Conservation (phyloP, 2,888 invertebrate genomes). For the Caenorhabditis sinica region DNA sequence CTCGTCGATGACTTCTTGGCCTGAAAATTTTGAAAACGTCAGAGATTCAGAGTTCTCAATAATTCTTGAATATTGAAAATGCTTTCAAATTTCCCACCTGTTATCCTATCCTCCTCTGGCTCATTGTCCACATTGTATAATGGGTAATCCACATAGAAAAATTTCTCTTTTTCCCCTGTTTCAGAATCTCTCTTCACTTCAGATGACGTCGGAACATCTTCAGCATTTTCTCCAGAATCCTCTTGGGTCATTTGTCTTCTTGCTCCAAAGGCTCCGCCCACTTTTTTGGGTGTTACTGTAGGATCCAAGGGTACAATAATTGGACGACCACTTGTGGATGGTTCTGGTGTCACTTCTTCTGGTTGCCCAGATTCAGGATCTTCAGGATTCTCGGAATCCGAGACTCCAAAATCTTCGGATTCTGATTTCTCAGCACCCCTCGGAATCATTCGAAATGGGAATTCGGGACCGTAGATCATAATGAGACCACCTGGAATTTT, state of each 20-base stretch:
- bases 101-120: conserved; percentile 9
- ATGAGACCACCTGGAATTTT: conserved; percentile 17
- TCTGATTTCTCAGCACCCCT: no score
- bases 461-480: conserved; percentile 7
- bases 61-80: no score
- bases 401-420: no score
- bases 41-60: no score
- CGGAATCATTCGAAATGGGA: conserved; percentile 27
- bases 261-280: no score
- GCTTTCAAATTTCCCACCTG: not conserved
- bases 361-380: no score
- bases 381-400: not conserved
- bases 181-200: no score
- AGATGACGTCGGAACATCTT: no score
- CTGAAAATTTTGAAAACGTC: conserved; percentile 3
- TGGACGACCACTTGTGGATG: no score
- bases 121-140: conserved; percentile 18
- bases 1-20: conserved; percentile 12
- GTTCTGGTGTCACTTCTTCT: no score
- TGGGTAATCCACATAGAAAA: conserved; percentile 24
- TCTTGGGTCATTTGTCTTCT: not conserved
- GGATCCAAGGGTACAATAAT: not conserved
- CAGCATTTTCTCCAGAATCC: no score
- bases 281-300: not conserved
- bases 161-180: conserved; percentile 1